These are phyloP conservation scores for Sciaenops ocellatus DNA, from an alignment of 2,797 vertebrate genomes.

Conservation along the genomic window DNA sequence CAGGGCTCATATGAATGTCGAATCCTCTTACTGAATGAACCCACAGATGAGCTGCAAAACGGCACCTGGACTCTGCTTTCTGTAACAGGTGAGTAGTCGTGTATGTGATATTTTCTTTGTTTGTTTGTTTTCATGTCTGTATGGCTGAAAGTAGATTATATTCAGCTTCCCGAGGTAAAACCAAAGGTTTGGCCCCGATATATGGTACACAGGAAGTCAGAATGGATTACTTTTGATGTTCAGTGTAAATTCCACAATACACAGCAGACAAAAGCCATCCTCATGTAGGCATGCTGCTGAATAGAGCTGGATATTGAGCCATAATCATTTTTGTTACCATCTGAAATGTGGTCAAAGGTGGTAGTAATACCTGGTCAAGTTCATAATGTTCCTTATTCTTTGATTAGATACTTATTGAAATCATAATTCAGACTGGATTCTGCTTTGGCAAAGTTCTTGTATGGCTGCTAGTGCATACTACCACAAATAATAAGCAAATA, in stretches of 20 bases:
- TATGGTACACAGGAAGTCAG: not conserved
- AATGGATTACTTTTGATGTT: constrained; percentile 7
- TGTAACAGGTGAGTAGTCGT: constrained; percentile 86
- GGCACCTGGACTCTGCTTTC: constrained; percentile 92
- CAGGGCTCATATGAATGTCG: constrained; percentile 94
- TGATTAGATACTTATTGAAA: not conserved
- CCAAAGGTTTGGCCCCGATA: not conserved
- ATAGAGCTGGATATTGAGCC: too few relatives aligned
- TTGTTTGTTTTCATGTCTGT: constrained; percentile 4
- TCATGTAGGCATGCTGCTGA: not conserved
- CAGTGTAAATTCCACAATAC: not conserved
- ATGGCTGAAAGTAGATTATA: constrained; percentile 6
- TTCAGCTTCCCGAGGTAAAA: not conserved
- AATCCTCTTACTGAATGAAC: constrained; percentile 89
- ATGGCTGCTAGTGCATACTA: not conserved
- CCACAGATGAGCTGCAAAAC: constrained; percentile 88
- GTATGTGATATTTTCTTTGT: not conserved
- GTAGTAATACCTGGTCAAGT: too few relatives aligned
- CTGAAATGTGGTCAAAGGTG: not conserved
- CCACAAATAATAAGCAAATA: too few relatives aligned
- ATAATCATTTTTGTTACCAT: not conserved
- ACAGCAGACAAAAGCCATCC: not conserved
- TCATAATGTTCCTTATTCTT: too few relatives aligned
- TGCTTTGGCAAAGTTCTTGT: not conserved
- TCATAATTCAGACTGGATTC: not conserved